Evolutionary conservation across 2,113 vertebrate genomes (phyloP).

Genomic region (Gobius niger): DNA sequence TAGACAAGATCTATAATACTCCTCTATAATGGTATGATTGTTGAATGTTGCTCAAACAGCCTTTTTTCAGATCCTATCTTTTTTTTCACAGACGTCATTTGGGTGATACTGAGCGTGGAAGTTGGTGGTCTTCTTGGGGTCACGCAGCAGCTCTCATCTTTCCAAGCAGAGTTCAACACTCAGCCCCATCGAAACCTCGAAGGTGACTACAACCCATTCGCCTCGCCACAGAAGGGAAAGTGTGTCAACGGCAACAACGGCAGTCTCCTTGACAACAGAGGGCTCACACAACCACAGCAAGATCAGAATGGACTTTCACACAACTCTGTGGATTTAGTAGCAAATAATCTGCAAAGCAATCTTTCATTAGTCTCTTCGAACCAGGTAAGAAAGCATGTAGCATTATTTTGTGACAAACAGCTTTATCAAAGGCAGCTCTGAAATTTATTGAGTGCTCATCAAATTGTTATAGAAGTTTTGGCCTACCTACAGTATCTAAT

Average conservation of each 20-base stretch:
- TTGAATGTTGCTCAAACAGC: too few relatives aligned
- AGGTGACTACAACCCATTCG: conserved; percentile 98
- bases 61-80: not conserved
- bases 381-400: conserved; percentile 83
- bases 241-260: conserved; percentile 78
- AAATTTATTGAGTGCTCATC: too few relatives aligned
- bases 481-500: too few relatives aligned
- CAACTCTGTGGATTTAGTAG: conserved; percentile 97
- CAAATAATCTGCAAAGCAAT: conserved; percentile 98
- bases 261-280: conserved; percentile 70
- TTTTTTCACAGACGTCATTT: conserved; percentile 88
- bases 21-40: too few relatives aligned
- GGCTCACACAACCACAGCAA: conserved; percentile 91
- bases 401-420: not conserved
- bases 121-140: conserved; percentile 97
- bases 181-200: conserved; percentile 95
- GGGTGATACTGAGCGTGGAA: conserved; percentile 99
- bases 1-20: not conserved
- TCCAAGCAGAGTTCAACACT: conserved; percentile 98
- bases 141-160: conserved; percentile 98
- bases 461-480: too few relatives aligned
- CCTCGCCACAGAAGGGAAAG: conserved; percentile 97
- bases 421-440: not conserved
- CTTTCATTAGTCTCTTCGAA: conserved; percentile 98
- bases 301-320: conserved; percentile 99